These are phyloP conservation scores for Porites evermanni DNA, from an alignment of 92 coral and sea anemone species.

Conservation along the genomic window DNA sequence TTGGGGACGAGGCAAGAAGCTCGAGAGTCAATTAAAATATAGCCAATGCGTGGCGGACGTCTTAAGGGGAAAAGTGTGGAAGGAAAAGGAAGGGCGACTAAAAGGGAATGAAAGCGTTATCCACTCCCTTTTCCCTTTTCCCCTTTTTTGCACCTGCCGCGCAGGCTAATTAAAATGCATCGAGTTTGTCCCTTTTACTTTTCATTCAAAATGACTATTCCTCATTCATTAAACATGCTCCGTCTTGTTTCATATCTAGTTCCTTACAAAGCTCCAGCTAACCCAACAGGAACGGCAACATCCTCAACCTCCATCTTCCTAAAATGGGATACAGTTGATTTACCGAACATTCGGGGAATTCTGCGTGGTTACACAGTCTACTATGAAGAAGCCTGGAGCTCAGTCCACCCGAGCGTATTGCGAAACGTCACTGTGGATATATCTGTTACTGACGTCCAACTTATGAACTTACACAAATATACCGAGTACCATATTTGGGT, in stretches of 20 bases:
- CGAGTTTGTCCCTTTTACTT: too few species aligned
- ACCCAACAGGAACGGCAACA: slow-evolving; percentile 36
- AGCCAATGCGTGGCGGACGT: too few species aligned
- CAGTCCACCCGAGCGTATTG: slow-evolving; percentile 35
- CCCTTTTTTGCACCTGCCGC: too few species aligned
- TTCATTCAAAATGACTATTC: too few species aligned
- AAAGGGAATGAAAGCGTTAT: too few species aligned
- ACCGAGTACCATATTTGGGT: slow-evolving; percentile 57
- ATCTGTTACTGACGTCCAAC: slow-evolving; percentile 34
- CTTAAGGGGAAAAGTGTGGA: too few species aligned
- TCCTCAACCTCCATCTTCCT: slow-evolving; percentile 64
- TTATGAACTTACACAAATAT: slow-evolving; percentile 49
- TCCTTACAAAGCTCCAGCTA: slow-evolving; percentile 49
- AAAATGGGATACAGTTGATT: slow-evolving; percentile 52
- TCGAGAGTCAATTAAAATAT: too few species aligned
- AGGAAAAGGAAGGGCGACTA: too few species aligned
- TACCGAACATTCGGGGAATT: slow-evolving; percentile 66
- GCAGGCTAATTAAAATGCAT: too few species aligned
- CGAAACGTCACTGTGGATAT: slow-evolving; percentile 41
- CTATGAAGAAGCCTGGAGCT: slow-evolving; percentile 32
- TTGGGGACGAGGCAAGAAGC: too few species aligned
- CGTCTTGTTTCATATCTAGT: slow-evolving; percentile 7
- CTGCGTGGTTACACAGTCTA: slow-evolving; percentile 70
- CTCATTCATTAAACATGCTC: background rate
- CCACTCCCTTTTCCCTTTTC: too few species aligned